Evolutionary conservation across 2,113 vertebrate genomes (phyloP).

Genomic region (Cyphomyrus plagiostoma): DNA sequence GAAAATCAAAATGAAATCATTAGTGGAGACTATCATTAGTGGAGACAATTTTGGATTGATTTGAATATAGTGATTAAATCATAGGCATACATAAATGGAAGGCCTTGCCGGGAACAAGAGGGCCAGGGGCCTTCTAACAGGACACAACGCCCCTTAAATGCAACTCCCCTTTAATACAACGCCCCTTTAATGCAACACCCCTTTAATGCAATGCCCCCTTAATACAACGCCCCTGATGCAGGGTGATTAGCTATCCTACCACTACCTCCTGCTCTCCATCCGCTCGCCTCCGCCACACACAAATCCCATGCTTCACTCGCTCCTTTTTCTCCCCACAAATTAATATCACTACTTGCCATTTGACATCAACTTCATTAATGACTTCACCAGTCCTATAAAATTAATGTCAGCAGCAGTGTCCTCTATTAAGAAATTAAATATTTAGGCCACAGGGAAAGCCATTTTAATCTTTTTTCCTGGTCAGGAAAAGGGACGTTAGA

Average conservation of each 20-base stretch:
- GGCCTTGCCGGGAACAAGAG: slow-evolving; percentile 60
- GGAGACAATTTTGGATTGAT: slow-evolving; percentile 41
- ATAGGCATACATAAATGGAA: slow-evolving; percentile 42
- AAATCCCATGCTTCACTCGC: slow-evolving; percentile 16
- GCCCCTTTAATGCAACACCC: not conserved
- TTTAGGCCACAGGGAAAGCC: slow-evolving; percentile 44
- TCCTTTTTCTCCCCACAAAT: slow-evolving; percentile 33
- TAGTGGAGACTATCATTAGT: slow-evolving; percentile 59
- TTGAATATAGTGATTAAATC: slow-evolving; percentile 33
- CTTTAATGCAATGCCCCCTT: not conserved
- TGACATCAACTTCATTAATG: slow-evolving; percentile 45
- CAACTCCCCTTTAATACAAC: not conserved
- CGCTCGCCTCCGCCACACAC: slow-evolving; percentile 14
- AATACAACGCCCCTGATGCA: not conserved
- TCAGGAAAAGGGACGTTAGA: slow-evolving; percentile 24
- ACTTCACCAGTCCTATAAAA: slow-evolving; percentile 42
- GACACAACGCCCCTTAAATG: not conserved
- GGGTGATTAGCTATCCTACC: slow-evolving; percentile 7
- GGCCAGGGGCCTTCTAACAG: not conserved
- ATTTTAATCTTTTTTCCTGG: slow-evolving; percentile 40
- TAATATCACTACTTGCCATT: slow-evolving; percentile 39
- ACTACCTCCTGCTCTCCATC: slow-evolving; percentile 29
- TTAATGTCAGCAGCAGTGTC: slow-evolving; percentile 42
- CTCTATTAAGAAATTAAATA: slow-evolving; percentile 52
- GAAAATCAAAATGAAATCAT: slow-evolving; percentile 54